These are phyloP conservation scores for Pyrocephalus nanus DNA, from an alignment of 2,797 vertebrate genomes.

Conservation along the genomic window DNA sequence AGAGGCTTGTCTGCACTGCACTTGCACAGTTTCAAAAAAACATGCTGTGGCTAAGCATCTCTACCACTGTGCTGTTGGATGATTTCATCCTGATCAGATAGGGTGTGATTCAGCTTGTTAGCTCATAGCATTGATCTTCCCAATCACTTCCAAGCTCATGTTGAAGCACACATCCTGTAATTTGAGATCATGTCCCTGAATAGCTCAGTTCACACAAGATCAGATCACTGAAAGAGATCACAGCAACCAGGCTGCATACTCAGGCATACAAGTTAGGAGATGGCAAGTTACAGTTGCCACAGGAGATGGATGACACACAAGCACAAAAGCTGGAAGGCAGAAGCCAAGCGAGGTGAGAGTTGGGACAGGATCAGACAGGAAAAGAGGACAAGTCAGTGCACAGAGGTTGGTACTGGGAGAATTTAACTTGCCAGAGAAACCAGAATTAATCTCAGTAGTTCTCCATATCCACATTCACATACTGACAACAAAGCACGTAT, in stretches of 20 bases:
- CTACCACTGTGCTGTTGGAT: neutral
- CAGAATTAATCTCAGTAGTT: neutral
- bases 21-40: slow-evolving; percentile 2
- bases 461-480: neutral
- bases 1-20: neutral
- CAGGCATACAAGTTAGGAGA: slow-evolving; percentile 21
- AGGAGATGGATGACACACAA: neutral
- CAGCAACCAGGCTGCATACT: slow-evolving; percentile 19
- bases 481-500: neutral
- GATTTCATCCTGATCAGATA: slow-evolving; percentile 29
- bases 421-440: neutral
- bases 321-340: slow-evolving; percentile 15
- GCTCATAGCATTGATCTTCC: slow-evolving; percentile 4
- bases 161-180: neutral
- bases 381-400: neutral
- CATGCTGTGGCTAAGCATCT: slow-evolving; percentile 30
- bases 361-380: slow-evolving; percentile 11
- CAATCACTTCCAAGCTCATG: neutral
- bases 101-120: slow-evolving; percentile 31
- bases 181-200: neutral
- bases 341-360: slow-evolving; percentile 18
- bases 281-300: slow-evolving; percentile 3
- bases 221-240: neutral
- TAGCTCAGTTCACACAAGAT: neutral
- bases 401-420: neutral